phyloP scores from a whole-genome alignment of 2,888 invertebrate species.

The Halictus ligatus region DNA sequence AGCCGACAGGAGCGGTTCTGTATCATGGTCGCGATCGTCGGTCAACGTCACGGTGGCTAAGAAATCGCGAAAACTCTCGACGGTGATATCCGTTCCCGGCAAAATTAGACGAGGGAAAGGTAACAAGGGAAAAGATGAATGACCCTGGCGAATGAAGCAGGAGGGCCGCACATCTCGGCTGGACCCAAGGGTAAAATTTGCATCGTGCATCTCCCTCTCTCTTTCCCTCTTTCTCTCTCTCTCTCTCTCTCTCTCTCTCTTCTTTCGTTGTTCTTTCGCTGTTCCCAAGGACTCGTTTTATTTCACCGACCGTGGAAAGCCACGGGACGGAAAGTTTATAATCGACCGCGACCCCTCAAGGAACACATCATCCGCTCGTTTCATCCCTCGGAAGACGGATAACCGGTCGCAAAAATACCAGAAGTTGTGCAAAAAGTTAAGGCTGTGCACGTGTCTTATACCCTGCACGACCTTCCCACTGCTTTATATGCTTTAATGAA shows the following conservation, averaged over 20 bases:
- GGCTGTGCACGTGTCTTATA: neutral
- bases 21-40: conserved; percentile 40
- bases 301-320: conserved; percentile 6
- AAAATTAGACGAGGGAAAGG: conserved; percentile 60
- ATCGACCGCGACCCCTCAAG: conserved; percentile 26
- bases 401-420: neutral
- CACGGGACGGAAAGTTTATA: conserved; percentile 24
- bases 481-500: neutral
- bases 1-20: conserved; percentile 15
- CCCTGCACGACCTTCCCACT: neutral
- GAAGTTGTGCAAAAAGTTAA: neutral
- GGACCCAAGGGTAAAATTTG: conserved; percentile 63
- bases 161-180: conserved; percentile 5
- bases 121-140: conserved; percentile 49
- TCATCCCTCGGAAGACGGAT: neutral
- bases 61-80: conserved; percentile 55
- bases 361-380: conserved; percentile 21
- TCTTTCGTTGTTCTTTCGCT: conserved; percentile 28
- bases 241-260: neutral
- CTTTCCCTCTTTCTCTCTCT: neutral
- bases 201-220: conserved; percentile 48
- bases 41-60: conserved; percentile 31
- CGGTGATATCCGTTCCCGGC: conserved; percentile 52
- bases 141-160: conserved; percentile 56
- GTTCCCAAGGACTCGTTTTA: conserved; percentile 41